Percentiles rank a stretch among this genome's conserved stretches.
Evolutionary conservation across 2,797 vertebrate genomes (phyloP).

Genomic region (Helarctos malayanus): DNA sequence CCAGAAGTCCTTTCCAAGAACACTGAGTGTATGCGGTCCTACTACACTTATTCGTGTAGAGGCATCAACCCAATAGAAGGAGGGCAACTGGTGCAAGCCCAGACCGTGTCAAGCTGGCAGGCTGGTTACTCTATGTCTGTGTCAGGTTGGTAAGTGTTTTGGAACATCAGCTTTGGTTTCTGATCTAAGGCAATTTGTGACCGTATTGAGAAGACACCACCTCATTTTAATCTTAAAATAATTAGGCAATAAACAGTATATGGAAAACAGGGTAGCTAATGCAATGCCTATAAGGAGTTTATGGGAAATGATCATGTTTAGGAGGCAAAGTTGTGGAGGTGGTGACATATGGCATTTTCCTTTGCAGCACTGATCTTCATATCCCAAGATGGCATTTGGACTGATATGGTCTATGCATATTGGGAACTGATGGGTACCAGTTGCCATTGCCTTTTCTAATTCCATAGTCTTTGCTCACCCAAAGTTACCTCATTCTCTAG

Average conservation of each 20-base stretch:
- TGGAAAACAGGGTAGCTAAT: background rate
- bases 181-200: background rate
- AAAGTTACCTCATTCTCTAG: background rate
- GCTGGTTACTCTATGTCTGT: background rate
- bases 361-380: background rate
- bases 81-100: background rate
- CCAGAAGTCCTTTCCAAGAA: background rate
- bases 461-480: background rate
- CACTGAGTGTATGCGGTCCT: background rate
- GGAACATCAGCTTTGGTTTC: conserved; percentile 19
- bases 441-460: background rate
- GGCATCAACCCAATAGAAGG: background rate
- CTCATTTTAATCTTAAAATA: background rate
- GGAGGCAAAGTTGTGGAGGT: background rate
- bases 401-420: background rate
- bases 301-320: background rate
- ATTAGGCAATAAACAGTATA: background rate
- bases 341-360: background rate
- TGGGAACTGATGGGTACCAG: background rate
- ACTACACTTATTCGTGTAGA: background rate
- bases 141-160: background rate
- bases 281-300: background rate
- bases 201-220: background rate
- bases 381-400: background rate
- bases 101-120: too few relatives aligned